A percentile compares a stretch with the other conserved stretches of the same genome.
phyloP scores from a whole-genome alignment of 2,888 invertebrate genomes.

The Apotomis turbidana region DNA sequence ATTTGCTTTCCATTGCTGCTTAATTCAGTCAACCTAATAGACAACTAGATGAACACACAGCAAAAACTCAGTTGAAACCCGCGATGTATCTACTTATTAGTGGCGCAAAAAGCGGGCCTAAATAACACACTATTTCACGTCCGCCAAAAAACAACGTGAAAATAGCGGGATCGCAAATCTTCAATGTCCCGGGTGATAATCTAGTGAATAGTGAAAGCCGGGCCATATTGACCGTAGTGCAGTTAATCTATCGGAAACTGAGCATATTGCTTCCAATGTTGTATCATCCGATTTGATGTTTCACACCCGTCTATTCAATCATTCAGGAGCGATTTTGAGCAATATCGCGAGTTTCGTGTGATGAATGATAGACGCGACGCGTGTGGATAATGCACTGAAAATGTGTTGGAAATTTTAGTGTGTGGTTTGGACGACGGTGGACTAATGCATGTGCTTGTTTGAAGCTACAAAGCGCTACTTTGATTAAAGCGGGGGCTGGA shows the following conservation, averaged over 20 bases:
- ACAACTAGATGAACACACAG: not conserved
- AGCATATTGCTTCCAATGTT: slow-evolving; percentile 20
- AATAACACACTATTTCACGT: not conserved
- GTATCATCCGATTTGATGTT: slow-evolving; percentile 19
- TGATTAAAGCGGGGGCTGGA: too few relatives aligned
- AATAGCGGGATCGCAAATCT: slow-evolving; percentile 18
- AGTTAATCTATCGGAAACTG: slow-evolving; percentile 32
- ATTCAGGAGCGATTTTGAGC: slow-evolving; percentile 8
- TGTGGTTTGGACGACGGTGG: too few relatives aligned
- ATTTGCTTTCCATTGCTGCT: not conserved
- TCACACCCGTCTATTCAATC: slow-evolving; percentile 24
- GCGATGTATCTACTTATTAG: not conserved
- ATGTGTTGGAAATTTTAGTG: not conserved
- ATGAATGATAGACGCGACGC: not conserved
- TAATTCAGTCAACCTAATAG: not conserved
- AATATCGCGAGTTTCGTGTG: slow-evolving; percentile 6
- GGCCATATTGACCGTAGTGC: slow-evolving; percentile 10
- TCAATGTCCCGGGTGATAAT: slow-evolving; percentile 24
- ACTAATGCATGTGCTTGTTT: too few relatives aligned
- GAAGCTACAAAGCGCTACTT: too few relatives aligned
- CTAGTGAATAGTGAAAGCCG: slow-evolving; percentile 19
- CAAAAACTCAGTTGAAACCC: too few relatives aligned
- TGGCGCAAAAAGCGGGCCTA: not conserved
- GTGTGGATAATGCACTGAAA: not conserved
- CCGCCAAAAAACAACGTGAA: not conserved